A percentile compares a stretch with the other conserved stretches of the same genome.
Conservation (phyloP, 1,140 invertebrate species). For the Mamestra configurata region DNA sequence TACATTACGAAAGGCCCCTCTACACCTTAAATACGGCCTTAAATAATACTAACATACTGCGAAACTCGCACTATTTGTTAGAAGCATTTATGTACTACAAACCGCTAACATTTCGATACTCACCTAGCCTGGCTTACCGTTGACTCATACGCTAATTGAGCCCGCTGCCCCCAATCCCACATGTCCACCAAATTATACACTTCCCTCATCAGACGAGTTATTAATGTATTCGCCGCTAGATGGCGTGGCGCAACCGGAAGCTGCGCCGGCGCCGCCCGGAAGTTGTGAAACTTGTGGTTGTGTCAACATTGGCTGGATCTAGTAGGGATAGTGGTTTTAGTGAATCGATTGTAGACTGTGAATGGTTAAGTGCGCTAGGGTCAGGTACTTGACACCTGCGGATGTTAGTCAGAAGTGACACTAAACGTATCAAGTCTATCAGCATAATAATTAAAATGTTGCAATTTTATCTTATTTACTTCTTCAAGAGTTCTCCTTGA, state of each 20-base stretch:
- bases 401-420: too few relatives aligned
- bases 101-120: slow-evolving; percentile 5
- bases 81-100: too few relatives aligned
- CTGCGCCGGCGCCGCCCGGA: slow-evolving; percentile 30
- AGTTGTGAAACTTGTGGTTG: slow-evolving; percentile 5
- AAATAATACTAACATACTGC: too few relatives aligned
- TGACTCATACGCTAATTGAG: not conserved
- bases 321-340: not conserved
- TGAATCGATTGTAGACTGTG: not conserved
- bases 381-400: not conserved
- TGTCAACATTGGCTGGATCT: slow-evolving; percentile 4
- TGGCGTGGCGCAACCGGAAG: slow-evolving; percentile 49
- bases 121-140: not conserved
- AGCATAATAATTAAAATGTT: too few relatives aligned
- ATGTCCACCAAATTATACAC: slow-evolving; percentile 17
- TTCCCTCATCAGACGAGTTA: slow-evolving; percentile 3
- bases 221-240: slow-evolving; percentile 7
- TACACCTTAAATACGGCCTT: too few relatives aligned
- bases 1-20: not conserved
- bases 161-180: not conserved
- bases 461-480: too few relatives aligned
- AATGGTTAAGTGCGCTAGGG: not conserved
- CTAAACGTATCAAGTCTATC: not conserved
- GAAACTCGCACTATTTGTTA: too few relatives aligned
- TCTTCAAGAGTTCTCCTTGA: too few relatives aligned